Evolutionary conservation across 35 echinoderm and acorn worm genomes (phyloP).

Genomic region (Heliocidaris erythrogramma): DNA sequence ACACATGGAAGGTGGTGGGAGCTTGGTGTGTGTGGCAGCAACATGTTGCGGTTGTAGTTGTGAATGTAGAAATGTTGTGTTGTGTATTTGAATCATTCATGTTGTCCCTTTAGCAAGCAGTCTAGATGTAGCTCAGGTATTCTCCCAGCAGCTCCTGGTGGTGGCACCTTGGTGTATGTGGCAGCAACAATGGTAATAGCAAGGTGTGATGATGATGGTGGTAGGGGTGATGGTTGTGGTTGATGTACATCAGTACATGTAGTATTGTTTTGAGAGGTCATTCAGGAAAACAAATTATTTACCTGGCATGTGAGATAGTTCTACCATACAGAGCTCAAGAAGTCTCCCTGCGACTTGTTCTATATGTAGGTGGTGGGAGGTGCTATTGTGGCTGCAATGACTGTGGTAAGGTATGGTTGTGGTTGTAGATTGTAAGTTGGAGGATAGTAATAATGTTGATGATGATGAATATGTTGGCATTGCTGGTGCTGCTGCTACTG

Average conservation of each 20-base stretch:
- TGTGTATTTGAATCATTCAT: neutral
- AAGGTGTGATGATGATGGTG: neutral
- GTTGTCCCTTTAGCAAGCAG: constrained; percentile 70
- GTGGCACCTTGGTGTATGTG: neutral
- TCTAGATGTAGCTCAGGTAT: constrained; percentile 72
- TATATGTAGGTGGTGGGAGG: neutral
- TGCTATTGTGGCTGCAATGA: neutral
- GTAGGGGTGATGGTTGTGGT: neutral
- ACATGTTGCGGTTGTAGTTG: neutral
- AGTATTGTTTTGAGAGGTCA: neutral
- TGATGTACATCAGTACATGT: no score
- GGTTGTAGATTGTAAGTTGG: no score
- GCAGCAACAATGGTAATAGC: no score
- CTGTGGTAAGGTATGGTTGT: no score
- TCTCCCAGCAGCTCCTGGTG: constrained; percentile 45
- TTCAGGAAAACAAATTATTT: neutral
- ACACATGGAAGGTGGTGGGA: constrained; percentile 50
- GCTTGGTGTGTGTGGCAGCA: neutral
- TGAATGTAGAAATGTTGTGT: no score
- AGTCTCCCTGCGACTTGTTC: neutral
- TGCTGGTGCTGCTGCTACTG: no score
- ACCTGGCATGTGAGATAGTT: neutral
- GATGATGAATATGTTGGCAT: no score
- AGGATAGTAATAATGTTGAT: no score
- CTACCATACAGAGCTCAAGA: neutral